Conservation (phyloP, 1,140 invertebrate genomes). For the Drosophila novamexicana region DNA sequence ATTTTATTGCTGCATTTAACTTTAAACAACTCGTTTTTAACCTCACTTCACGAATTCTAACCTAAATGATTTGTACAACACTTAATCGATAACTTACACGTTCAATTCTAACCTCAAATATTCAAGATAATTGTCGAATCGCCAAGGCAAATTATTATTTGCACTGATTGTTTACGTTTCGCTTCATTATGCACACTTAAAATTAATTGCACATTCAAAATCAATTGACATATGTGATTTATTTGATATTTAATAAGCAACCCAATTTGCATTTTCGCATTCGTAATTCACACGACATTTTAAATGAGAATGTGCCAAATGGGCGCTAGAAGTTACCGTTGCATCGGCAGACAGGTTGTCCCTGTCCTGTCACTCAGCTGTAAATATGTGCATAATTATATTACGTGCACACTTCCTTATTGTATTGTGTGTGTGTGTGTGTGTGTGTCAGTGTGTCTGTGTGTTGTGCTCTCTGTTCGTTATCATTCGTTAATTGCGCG, state of each 20-base stretch:
- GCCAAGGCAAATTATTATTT: neutral
- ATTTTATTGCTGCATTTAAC: no score
- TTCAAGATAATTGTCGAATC: neutral
- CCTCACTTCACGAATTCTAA: neutral
- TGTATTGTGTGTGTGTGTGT: conserved; percentile 26
- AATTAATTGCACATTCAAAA: neutral
- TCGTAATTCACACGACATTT: conserved; percentile 24
- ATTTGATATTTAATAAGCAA: conserved; percentile 5
- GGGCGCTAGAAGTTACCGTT: conserved; percentile 32
- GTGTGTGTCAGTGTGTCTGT: neutral
- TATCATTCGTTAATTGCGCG: conserved; percentile 16
- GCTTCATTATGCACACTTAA: neutral
- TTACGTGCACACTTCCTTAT: conserved; percentile 47
- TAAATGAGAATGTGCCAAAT: conserved; percentile 23
- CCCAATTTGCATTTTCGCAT: conserved; percentile 12
- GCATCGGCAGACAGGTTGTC: conserved; percentile 62
- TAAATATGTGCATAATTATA: conserved; percentile 17
- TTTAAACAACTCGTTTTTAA: neutral
- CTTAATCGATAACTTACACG: no score
- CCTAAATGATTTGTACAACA: no score
- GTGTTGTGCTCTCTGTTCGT: neutral
- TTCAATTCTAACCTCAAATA: neutral
- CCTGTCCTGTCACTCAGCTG: conserved; percentile 58
- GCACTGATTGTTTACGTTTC: neutral
- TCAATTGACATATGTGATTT: conserved; percentile 1